A percentile compares a stretch with the other conserved stretches of the same genome.
Evolutionary conservation across 2,797 vertebrate genomes (phyloP).

Genomic region (Balearica regulorum): DNA sequence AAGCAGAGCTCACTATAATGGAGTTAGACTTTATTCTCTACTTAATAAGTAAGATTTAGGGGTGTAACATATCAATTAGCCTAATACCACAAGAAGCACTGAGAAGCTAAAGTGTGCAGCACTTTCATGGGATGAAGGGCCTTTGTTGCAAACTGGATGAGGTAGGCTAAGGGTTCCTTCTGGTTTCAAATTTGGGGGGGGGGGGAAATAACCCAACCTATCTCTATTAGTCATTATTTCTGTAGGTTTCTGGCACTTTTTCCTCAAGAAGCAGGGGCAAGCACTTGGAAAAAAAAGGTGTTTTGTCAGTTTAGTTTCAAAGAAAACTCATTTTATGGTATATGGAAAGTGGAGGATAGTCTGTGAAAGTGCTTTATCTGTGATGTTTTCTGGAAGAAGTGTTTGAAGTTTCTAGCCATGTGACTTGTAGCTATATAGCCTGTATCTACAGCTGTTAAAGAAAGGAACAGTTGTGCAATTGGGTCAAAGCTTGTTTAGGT

Average conservation of each 20-base stretch:
- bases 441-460: neutral
- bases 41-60: neutral
- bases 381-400: neutral
- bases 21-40: neutral
- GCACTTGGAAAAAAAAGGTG: neutral
- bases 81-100: neutral
- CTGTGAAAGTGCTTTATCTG: neutral
- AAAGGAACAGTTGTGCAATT: neutral
- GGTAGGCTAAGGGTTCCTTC: neutral
- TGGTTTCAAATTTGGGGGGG: neutral
- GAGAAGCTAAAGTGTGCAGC: neutral
- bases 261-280: neutral
- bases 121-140: neutral
- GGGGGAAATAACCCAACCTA: accelerated
- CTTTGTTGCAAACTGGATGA: neutral
- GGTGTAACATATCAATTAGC: accelerated
- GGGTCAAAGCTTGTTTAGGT: neutral
- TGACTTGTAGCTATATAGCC: neutral
- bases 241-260: neutral
- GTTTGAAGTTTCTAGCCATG: neutral
- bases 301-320: neutral
- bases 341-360: neutral
- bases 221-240: neutral
- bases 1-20: neutral
- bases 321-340: neutral